Conservation (phyloP, 2,113 vertebrate species). For the Saccopteryx leptura region DNA sequence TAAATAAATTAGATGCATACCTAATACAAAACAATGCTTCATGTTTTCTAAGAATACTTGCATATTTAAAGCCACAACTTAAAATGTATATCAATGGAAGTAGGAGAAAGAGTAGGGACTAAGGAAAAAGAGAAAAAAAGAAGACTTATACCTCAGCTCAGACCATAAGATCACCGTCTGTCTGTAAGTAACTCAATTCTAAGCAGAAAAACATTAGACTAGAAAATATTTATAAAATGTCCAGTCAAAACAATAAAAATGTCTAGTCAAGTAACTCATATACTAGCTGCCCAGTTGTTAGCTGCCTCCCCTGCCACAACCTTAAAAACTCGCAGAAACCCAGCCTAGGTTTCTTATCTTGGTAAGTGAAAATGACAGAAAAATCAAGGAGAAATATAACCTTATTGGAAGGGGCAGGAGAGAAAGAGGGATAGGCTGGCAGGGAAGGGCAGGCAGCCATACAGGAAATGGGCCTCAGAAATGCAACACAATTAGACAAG, state of each 20-base stretch:
- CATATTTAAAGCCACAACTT: background rate
- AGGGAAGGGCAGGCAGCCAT: background rate
- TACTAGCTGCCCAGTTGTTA: background rate
- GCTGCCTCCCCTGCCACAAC: background rate
- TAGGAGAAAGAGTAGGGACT: background rate
- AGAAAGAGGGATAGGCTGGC: background rate
- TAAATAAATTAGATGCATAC: background rate
- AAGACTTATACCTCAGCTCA: background rate
- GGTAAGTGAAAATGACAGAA: constrained; percentile 52
- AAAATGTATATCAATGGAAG: background rate
- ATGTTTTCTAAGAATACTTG: background rate
- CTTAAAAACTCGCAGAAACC: background rate
- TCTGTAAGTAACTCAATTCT: background rate
- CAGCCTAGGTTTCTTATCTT: background rate
- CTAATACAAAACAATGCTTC: background rate
- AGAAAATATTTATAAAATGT: background rate
- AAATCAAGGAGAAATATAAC: constrained; percentile 31
- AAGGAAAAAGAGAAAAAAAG: background rate
- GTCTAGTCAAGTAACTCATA: background rate
- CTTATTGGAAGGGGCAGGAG: background rate
- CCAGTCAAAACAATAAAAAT: background rate
- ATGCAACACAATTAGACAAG: background rate
- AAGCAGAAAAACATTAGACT: background rate
- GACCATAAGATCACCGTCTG: background rate
- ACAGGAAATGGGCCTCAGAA: background rate